Conservation (phyloP, 2,113 vertebrate genomes). For the Hemichromis elongatus region DNA sequence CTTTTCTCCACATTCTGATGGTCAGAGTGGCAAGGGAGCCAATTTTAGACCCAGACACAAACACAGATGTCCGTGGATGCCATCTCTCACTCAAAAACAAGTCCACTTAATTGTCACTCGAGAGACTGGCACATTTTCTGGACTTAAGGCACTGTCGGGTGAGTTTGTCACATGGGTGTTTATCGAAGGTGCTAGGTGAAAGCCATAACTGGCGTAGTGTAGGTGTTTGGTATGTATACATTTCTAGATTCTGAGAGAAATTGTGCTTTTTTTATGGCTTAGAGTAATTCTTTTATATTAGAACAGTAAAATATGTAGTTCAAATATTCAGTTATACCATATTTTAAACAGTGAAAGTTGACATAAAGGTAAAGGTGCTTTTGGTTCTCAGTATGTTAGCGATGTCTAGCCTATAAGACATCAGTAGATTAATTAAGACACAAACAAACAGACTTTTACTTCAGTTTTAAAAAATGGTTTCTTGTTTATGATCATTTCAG, state of each 20-base stretch:
- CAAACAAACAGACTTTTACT: background rate
- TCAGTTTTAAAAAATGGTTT: background rate
- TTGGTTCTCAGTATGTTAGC: background rate
- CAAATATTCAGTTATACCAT: background rate
- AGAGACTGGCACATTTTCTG: constrained; percentile 67
- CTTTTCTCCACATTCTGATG: background rate
- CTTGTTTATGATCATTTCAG: background rate
- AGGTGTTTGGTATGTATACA: background rate
- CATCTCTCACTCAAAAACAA: background rate
- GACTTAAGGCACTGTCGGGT: constrained; percentile 81
- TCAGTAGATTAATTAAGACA: background rate
- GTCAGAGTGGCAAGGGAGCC: background rate
- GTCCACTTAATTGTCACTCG: constrained; percentile 27
- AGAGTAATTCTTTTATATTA: background rate
- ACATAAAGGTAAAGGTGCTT: background rate
- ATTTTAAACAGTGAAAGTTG: background rate
- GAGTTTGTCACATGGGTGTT: constrained; percentile 72
- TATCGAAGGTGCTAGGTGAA: constrained; percentile 24
- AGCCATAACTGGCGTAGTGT: background rate
- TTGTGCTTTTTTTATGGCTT: background rate
- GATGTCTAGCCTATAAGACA: background rate
- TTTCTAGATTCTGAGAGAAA: background rate
- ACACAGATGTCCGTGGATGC: constrained; percentile 11
- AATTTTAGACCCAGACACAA: background rate
- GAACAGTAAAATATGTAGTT: background rate